A percentile compares a stretch with the other conserved stretches of the same genome.
These are phyloP conservation scores for Xiphophorus maculatus DNA, from an alignment of 2,113 vertebrate genomes.

Conservation along the genomic window DNA sequence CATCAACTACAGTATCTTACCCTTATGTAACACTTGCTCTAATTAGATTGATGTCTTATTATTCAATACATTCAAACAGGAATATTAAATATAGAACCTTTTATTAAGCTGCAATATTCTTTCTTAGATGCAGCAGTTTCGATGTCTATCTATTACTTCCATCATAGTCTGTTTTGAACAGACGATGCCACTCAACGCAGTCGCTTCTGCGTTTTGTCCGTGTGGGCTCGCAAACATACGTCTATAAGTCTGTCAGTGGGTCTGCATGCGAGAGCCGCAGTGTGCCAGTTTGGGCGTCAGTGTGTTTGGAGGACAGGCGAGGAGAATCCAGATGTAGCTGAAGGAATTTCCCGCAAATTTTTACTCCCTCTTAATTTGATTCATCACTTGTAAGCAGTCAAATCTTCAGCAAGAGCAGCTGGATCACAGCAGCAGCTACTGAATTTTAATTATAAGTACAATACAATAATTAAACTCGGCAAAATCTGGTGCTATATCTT, in stretches of 20 bases:
- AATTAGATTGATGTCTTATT: not conserved
- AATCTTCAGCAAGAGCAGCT: constrained; percentile 22
- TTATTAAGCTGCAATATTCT: not conserved
- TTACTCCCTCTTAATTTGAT: constrained; percentile 26
- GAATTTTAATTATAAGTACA: constrained; percentile 16
- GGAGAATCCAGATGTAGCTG: constrained; percentile 37
- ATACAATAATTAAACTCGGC: constrained; percentile 11
- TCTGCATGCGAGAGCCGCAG: not conserved
- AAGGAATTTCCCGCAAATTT: constrained; percentile 62
- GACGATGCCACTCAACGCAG: constrained; percentile 1
- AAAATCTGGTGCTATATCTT: constrained; percentile 8
- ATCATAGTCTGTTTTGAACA: constrained; percentile 16
- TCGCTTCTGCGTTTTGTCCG: constrained; percentile 31
- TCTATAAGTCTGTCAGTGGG: constrained; percentile 5
- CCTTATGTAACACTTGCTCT: too few relatives aligned
- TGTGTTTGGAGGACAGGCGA: constrained; percentile 9
- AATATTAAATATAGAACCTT: not conserved
- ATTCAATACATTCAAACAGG: not conserved
- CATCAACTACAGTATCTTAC: too few relatives aligned
- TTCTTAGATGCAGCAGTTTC: constrained; percentile 29
- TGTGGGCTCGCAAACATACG: constrained; percentile 5
- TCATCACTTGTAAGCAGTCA: not conserved
- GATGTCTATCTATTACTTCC: constrained; percentile 36
- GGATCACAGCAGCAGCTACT: not conserved
- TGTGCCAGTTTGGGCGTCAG: constrained; percentile 10